Conservation (phyloP, 2,113 vertebrate species). For the Tetraodon nigroviridis region DNA sequence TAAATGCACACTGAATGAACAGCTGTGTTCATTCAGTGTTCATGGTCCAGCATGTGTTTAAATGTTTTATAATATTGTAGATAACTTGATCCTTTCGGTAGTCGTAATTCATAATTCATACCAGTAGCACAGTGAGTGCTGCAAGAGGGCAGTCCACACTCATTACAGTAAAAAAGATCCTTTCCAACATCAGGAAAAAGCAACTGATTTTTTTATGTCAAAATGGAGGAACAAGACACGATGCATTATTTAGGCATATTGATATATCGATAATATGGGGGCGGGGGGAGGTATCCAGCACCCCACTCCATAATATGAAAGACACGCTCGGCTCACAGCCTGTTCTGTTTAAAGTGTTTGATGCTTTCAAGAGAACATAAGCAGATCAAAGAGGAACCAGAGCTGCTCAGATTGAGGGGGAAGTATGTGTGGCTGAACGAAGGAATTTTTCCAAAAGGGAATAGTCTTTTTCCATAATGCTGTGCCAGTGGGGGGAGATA, state of each 20-base stretch:
- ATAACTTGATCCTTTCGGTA: slow-evolving; percentile 41
- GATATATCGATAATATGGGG: slow-evolving; percentile 65
- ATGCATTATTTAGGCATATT: slow-evolving; percentile 71
- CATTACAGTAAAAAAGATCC: slow-evolving; percentile 49
- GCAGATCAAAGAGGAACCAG: slow-evolving; percentile 69
- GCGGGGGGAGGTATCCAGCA: slow-evolving; percentile 12
- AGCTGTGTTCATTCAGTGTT: not conserved
- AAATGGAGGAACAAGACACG: slow-evolving; percentile 50
- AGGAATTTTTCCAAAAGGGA: slow-evolving; percentile 57
- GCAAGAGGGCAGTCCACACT: slow-evolving; percentile 34
- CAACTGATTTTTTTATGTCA: slow-evolving; percentile 47
- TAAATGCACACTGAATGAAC: not conserved
- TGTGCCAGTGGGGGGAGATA: slow-evolving; percentile 25
- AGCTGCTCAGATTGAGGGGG: slow-evolving; percentile 52
- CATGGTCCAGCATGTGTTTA: slow-evolving; percentile 15
- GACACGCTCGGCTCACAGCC: slow-evolving; percentile 43
- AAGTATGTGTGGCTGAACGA: slow-evolving; percentile 48
- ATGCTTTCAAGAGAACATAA: slow-evolving; percentile 66
- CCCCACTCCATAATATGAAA: slow-evolving; percentile 45
- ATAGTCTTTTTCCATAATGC: slow-evolving; percentile 31
- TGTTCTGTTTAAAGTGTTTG: slow-evolving; percentile 68
- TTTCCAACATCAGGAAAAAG: slow-evolving; percentile 30
- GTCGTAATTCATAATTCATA: slow-evolving; percentile 61
- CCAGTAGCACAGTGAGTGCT: slow-evolving; percentile 36
- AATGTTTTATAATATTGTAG: slow-evolving; percentile 55